Percentiles rank a stretch among this genome's conserved stretches.
Evolutionary conservation across 2,888 invertebrate genomes (phyloP).

Genomic region (Aricia artaxerxes): DNA sequence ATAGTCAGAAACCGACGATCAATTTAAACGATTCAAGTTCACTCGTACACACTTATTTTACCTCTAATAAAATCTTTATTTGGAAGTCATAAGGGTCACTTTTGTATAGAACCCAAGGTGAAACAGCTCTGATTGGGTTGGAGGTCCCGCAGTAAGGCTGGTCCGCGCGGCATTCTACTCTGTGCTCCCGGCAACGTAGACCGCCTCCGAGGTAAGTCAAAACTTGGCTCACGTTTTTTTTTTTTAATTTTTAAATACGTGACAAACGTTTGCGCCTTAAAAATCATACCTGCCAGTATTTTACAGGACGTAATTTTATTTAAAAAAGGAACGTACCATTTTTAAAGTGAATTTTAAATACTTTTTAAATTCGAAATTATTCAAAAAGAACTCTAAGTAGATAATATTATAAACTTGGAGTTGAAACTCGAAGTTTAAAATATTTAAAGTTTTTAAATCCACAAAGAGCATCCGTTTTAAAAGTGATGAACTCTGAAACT

Average conservation of each 20-base stretch:
- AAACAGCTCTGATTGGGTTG: neutral
- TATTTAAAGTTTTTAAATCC: neutral
- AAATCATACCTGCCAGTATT: neutral
- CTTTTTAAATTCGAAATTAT: no score
- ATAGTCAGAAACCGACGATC: slow-evolving; percentile 55
- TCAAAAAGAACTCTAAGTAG: no score
- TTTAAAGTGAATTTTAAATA: neutral
- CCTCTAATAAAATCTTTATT: neutral
- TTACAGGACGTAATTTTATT: neutral
- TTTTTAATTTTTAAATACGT: neutral
- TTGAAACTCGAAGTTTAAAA: neutral
- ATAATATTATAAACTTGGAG: no score
- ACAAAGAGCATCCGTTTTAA: slow-evolving; percentile 21
- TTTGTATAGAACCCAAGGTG: neutral
- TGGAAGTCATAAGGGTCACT: neutral
- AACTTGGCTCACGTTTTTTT: slow-evolving; percentile 10
- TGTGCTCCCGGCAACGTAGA: slow-evolving; percentile 54
- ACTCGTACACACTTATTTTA: neutral
- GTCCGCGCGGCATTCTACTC: slow-evolving; percentile 66
- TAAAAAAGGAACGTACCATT: neutral
- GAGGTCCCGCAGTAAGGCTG: slow-evolving; percentile 58
- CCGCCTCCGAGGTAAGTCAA: slow-evolving; percentile 48
- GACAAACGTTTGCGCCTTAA: neutral
- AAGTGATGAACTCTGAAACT: slow-evolving; percentile 24
- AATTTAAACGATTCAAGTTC: slow-evolving; percentile 44